Percentiles rank a stretch among this genome's conserved stretches.
These are phyloP conservation scores for Aramus guarauna DNA, from an alignment of 2,113 vertebrate species.

Conservation along the genomic window DNA sequence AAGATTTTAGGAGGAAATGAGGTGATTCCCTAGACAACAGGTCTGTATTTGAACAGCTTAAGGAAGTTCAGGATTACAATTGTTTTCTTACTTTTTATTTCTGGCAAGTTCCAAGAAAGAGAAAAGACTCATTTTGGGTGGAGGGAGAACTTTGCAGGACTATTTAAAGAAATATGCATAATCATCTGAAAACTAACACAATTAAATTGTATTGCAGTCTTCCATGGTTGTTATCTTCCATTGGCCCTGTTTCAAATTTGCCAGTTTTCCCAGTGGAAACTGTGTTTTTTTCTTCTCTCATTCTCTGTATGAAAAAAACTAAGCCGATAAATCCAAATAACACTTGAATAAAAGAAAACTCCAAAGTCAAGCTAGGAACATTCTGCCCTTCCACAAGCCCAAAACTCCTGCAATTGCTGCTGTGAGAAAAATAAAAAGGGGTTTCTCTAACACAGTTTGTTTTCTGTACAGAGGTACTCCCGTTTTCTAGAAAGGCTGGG, in stretches of 20 bases:
- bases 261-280: background rate
- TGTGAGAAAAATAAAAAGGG: background rate
- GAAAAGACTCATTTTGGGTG: background rate
- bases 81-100: background rate
- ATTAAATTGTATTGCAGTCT: background rate
- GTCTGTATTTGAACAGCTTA: slow-evolving; percentile 21
- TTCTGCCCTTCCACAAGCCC: background rate
- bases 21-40: slow-evolving; percentile 18
- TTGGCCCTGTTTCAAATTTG: slow-evolving; percentile 4
- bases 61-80: background rate
- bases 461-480: background rate
- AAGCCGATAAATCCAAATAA: background rate
- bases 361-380: background rate
- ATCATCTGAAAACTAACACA: slow-evolving; percentile 6
- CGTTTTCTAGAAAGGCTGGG: background rate
- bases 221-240: slow-evolving; percentile 21
- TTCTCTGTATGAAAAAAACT: background rate
- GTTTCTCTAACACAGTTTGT: background rate
- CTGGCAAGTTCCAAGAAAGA: background rate
- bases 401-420: background rate
- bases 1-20: slow-evolving; percentile 20
- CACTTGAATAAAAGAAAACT: background rate
- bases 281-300: background rate
- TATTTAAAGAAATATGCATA: slow-evolving; percentile 10
- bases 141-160: background rate